A percentile compares a stretch with the other conserved stretches of the same genome.
Conservation (phyloP, 2,113 vertebrate species). For the Chaenocephalus aceratus region DNA sequence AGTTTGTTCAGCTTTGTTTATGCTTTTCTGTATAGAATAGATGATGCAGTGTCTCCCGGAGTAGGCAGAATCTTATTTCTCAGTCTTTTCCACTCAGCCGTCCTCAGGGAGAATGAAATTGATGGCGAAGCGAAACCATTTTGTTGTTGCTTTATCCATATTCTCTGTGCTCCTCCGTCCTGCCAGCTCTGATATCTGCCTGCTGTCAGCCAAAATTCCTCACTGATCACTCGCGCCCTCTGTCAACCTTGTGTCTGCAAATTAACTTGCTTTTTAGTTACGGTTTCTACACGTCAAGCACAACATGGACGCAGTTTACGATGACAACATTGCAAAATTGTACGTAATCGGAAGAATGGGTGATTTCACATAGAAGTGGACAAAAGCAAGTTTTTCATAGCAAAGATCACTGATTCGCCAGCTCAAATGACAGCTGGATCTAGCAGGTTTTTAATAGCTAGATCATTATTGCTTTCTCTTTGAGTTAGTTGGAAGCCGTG, state of each 20-base stretch:
- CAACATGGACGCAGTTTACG: background rate
- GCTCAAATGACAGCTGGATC: background rate
- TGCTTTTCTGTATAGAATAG: conserved; percentile 65
- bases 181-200: conserved; percentile 64
- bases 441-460: background rate
- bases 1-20: conserved; percentile 76
- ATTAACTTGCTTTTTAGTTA: conserved; percentile 4
- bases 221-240: conserved; percentile 66
- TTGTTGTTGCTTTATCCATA: conserved; percentile 78
- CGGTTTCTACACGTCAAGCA: background rate
- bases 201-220: conserved; percentile 62
- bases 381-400: background rate
- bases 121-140: conserved; percentile 77
- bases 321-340: background rate
- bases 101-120: conserved; percentile 71
- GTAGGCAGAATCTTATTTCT: conserved; percentile 60
- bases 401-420: background rate
- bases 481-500: background rate
- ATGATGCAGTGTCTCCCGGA: conserved; percentile 67
- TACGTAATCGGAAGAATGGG: too few species aligned
- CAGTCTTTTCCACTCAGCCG: conserved; percentile 64
- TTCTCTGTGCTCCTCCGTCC: conserved; percentile 54
- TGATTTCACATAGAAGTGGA: background rate
- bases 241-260: conserved; percentile 40
- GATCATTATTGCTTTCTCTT: background rate